These are phyloP conservation scores for Acyrthosiphon pisum DNA, from an alignment of 1,140 invertebrate species.

Conservation along the genomic window DNA sequence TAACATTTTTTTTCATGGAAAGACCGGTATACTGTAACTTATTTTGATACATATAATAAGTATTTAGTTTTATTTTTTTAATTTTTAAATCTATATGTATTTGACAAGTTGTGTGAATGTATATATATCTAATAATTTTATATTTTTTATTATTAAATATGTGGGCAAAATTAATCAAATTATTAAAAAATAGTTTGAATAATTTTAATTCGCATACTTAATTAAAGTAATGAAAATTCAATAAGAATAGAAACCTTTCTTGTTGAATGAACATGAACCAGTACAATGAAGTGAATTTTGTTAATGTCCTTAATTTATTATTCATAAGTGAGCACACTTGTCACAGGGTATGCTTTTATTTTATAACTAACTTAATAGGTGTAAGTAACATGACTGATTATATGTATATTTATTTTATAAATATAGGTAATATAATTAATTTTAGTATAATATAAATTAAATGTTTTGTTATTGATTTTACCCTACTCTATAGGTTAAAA, in stretches of 20 bases:
- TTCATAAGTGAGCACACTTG: not conserved
- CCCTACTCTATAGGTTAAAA: not conserved
- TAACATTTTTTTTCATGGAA: not conserved
- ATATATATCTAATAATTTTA: not conserved
- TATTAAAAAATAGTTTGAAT: too few relatives aligned
- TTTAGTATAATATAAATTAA: not conserved
- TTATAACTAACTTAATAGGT: not conserved
- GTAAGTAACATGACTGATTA: not conserved
- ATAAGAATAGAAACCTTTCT: not conserved
- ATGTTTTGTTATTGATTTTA: not conserved
- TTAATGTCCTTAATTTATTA: not conserved
- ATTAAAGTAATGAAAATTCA: not conserved
- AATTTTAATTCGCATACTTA: not conserved
- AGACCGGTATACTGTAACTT: not conserved
- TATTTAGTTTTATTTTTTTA: not conserved
- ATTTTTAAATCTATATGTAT: not conserved
- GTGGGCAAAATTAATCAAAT: not conserved
- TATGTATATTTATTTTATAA: not conserved
- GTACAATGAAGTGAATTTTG: not conserved
- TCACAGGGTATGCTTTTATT: not conserved
- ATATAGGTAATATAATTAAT: not conserved
- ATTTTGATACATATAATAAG: not conserved
- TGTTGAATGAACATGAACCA: not conserved
- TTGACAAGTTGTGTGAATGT: not conserved
- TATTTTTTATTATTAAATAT: not conserved